phyloP scores from a whole-genome alignment of 2,797 vertebrate genomes.

The Gorsachius magnificus region DNA sequence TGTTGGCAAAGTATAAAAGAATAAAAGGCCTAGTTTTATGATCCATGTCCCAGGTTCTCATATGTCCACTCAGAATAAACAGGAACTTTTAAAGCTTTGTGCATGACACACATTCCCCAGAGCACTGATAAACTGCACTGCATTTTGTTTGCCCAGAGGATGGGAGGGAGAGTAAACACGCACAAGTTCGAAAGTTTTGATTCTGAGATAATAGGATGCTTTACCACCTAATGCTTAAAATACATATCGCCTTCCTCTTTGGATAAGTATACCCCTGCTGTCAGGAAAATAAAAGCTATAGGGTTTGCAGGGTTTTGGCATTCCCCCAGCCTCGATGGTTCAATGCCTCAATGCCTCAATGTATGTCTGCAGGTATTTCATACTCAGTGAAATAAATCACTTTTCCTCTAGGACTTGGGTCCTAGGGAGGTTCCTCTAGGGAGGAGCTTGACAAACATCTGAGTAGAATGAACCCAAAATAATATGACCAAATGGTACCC shows the following conservation, averaged over 20 bases:
- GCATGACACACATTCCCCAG: not conserved
- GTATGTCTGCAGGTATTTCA: not conserved
- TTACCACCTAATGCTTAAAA: not conserved
- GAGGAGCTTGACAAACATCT: not conserved
- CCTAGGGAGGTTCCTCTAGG: not conserved
- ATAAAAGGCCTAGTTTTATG: constrained; percentile 21
- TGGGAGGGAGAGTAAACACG: not conserved
- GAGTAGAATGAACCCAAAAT: not conserved
- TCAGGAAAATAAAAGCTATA: not conserved
- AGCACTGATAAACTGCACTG: not conserved
- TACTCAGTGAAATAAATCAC: not conserved
- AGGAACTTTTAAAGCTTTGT: constrained; percentile 48
- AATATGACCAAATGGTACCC: not conserved
- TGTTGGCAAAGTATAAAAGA: constrained; percentile 27
- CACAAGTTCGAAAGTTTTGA: not conserved
- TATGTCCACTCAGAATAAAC: constrained; percentile 30
- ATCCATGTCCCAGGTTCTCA: not conserved
- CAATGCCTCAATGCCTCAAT: not conserved
- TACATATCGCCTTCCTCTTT: not conserved
- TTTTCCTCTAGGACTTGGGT: not conserved
- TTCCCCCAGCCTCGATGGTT: not conserved
- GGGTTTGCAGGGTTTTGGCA: not conserved
- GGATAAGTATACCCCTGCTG: not conserved
- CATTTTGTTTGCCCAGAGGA: constrained; percentile 1
- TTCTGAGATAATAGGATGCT: not conserved